Base-by-base conservation (phyloP, 2,888 invertebrate genomes). In the Aphidoletes aphidimyza region DNA sequence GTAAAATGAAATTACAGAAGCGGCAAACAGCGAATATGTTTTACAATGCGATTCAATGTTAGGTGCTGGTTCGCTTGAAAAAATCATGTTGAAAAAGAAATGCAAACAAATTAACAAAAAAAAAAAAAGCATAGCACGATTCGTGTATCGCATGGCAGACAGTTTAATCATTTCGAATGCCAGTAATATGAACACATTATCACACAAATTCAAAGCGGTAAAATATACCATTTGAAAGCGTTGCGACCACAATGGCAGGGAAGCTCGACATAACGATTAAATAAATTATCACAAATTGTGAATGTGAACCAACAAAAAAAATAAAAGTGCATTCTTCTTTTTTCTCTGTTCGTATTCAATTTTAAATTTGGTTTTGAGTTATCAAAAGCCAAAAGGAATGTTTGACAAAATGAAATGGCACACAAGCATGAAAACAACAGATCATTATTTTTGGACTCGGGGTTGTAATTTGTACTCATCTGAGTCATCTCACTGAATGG, bases 91-190 rank as follows among this genome's bases (percentile, higher is more conserved):
- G 14, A 42, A 42, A 42, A 42, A 54, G 69, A 69, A 69, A 69
- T 69, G 30, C 69, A 69, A 69, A 69, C 69, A 69, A 69, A 69
- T 69, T 69, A 69, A 69, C 69, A 69, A 69, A 54, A 39, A 47
- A 69, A 69, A 26, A 69, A 69, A 54, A 39, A 47, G 30, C 69
- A 69, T 30, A 69, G 30, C 69, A 69, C 69, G 30, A 69, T 69
- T 69, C 69, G 69, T 69, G 69, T 69, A 69, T 69, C 34, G 30
- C 17, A 30, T 69, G 26, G 14, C 69, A 69, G 34, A 30, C 30
- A 11, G 17, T 30, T 69, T 14, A 54, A 30, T 30, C 11, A 30
- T 69, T 69, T 69, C 26, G 30, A 2, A 69, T n/a, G 30, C 30
- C n/a, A 30, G 26, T 69, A 69, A 69, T 69, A 69, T 69, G 69